Percentiles rank a stretch among this genome's conserved stretches.
phyloP scores from a whole-genome alignment of 2,797 vertebrate species.

The Yasuhikotakia modesta region DNA sequence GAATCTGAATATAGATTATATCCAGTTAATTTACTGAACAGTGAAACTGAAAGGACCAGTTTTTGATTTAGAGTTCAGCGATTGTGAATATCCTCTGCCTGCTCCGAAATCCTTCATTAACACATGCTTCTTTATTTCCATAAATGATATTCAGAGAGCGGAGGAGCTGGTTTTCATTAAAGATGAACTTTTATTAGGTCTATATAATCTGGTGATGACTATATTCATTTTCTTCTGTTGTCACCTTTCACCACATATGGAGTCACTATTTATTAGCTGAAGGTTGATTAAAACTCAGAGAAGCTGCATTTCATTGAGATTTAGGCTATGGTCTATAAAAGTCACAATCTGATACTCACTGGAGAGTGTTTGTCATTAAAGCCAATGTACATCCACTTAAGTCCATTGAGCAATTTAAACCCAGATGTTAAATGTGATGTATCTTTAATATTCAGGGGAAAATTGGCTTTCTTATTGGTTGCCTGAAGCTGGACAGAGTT shows the following conservation, averaged over 20 bases:
- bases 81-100: constrained; percentile 45
- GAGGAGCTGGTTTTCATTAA: constrained; percentile 53
- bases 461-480: constrained; percentile 8
- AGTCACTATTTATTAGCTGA: constrained; percentile 51
- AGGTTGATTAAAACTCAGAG: constrained; percentile 36
- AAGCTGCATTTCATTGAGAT: constrained; percentile 41
- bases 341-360: constrained; percentile 28
- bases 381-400: background rate
- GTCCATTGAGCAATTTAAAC: background rate
- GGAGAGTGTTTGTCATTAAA: constrained; percentile 36
- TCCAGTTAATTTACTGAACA: constrained; percentile 43
- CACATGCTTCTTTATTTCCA: constrained; percentile 23
- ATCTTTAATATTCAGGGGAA: constrained; percentile 27
- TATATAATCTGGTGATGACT: constrained; percentile 42
- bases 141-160: constrained; percentile 38
- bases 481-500: constrained; percentile 45
- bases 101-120: constrained; percentile 43
- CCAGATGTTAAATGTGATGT: background rate
- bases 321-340: constrained; percentile 15
- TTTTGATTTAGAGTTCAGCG: constrained; percentile 44
- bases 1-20: constrained; percentile 42
- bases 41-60: constrained; percentile 43
- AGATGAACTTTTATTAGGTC: constrained; percentile 53
- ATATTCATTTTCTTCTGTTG: constrained; percentile 41
- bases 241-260: constrained; percentile 51